Conservation (phyloP, 2,113 vertebrate species). For the Peromyscus maniculatus region DNA sequence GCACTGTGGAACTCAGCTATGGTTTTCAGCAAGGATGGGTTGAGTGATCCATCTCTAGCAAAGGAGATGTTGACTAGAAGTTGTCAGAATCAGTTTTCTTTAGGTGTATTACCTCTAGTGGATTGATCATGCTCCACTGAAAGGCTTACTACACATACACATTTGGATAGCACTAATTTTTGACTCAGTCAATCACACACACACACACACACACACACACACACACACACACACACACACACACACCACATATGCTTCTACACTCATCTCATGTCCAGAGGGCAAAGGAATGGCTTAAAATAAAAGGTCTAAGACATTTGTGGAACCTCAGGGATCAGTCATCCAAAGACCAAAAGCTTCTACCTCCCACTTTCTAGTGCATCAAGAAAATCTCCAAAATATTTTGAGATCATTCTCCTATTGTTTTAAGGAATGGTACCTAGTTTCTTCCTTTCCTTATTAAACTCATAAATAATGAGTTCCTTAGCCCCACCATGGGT, state of each 20-base stretch:
- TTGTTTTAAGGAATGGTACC: not conserved
- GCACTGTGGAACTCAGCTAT: not conserved
- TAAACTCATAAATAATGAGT: not conserved
- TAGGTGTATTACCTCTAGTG: not conserved
- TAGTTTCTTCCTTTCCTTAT: not conserved
- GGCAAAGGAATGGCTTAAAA: too few relatives aligned
- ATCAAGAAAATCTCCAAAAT: not conserved
- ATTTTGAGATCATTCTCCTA: not conserved
- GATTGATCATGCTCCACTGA: not conserved
- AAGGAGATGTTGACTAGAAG: not conserved
- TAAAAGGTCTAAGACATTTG: too few relatives aligned
- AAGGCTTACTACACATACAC: not conserved
- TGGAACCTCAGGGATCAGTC: too few relatives aligned
- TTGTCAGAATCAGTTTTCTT: not conserved
- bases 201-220: too few relatives aligned
- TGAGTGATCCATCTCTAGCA: not conserved
- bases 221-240: too few relatives aligned
- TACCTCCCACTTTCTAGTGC: too few relatives aligned
- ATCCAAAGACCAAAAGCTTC: too few relatives aligned
- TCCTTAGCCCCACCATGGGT: not conserved
- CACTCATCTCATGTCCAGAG: too few relatives aligned
- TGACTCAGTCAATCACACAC: too few relatives aligned
- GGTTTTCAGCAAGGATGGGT: not conserved
- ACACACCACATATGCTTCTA: too few relatives aligned
- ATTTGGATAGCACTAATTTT: not conserved